phyloP scores from a whole-genome alignment of 1,140 invertebrate genomes.

The Zaprionus africanus region DNA sequence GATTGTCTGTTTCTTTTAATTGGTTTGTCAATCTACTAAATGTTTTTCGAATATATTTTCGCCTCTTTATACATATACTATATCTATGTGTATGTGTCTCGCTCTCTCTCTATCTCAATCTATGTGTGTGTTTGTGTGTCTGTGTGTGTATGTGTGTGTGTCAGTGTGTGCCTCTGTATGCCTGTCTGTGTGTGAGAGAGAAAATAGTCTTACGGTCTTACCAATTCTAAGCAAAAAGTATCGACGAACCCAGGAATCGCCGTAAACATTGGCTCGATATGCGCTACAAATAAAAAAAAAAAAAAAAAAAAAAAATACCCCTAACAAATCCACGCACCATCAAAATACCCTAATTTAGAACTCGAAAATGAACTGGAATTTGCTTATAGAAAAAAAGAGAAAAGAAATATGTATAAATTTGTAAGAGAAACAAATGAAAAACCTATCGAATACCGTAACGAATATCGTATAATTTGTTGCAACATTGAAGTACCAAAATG shows the following conservation, averaged over 20 bases:
- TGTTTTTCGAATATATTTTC: conserved; percentile 69
- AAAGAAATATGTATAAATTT: conserved; percentile 28
- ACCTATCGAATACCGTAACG: conserved; percentile 37
- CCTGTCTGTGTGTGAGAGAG: conserved; percentile 49
- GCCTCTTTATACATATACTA: conserved; percentile 47
- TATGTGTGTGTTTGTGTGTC: conserved; percentile 32
- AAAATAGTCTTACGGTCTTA: conserved; percentile 48
- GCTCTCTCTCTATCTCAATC: conserved; percentile 35
- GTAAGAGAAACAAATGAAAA: conserved; percentile 20
- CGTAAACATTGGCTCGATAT: conserved; percentile 61
- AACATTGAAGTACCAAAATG: conserved; percentile 80
- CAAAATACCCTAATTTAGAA: conserved; percentile 28
- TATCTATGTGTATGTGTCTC: conserved; percentile 56
- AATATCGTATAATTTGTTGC: conserved; percentile 70
- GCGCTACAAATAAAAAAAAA: conserved; percentile 32
- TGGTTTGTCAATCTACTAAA: conserved; percentile 78
- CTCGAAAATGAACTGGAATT: conserved; percentile 69
- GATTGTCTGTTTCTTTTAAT: conserved; percentile 76
- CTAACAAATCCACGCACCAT: conserved; percentile 46
- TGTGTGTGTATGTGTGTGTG: conserved; percentile 34
- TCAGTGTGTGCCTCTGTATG: conserved; percentile 45
- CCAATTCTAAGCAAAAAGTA: conserved; percentile 27
- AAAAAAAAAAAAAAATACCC: conserved; percentile 49
- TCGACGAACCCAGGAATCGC: background rate
- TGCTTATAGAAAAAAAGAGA: conserved; percentile 26